phyloP scores from a whole-genome alignment of 2,888 invertebrate genomes.

The Agrochola lychnidis region DNA sequence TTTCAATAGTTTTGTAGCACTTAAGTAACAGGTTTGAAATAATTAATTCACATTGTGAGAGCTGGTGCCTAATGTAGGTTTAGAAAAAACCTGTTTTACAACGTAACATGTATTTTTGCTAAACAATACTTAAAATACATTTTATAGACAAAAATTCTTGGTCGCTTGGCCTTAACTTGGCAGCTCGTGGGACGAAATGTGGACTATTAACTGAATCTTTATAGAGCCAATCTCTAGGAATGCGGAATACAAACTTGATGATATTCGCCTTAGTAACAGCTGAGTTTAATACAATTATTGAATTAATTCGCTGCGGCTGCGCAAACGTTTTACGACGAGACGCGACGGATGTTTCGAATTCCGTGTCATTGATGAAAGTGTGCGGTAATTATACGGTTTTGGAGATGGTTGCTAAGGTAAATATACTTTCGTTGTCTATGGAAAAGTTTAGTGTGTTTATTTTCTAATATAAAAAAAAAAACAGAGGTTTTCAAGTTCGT shows the following conservation, averaged over 20 bases:
- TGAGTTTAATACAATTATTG: slow-evolving; percentile 54
- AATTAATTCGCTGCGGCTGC: slow-evolving; percentile 56
- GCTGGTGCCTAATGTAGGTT: not conserved
- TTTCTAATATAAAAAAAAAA: not conserved
- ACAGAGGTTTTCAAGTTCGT: not conserved
- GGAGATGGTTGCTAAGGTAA: slow-evolving; percentile 13
- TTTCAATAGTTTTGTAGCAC: not conserved
- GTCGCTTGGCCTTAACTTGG: slow-evolving; percentile 76
- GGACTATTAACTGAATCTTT: slow-evolving; percentile 82
- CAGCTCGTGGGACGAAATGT: slow-evolving; percentile 80
- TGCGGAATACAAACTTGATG: slow-evolving; percentile 78
- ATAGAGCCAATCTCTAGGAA: slow-evolving; percentile 80
- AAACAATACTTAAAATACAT: not conserved
- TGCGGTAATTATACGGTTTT: slow-evolving; percentile 44
- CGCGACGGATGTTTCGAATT: slow-evolving; percentile 44
- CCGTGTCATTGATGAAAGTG: slow-evolving; percentile 58
- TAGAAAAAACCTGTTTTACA: not conserved
- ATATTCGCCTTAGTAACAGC: slow-evolving; percentile 73
- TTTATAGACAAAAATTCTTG: slow-evolving; percentile 16
- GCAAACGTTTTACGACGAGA: slow-evolving; percentile 41
- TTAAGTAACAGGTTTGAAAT: not conserved
- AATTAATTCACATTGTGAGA: not conserved
- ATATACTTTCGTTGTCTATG: slow-evolving; percentile 29
- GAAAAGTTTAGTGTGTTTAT: not conserved
- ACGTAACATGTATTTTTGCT: not conserved